Percentiles rank a stretch among this genome's conserved stretches.
phyloP scores from a whole-genome alignment of 2,888 invertebrate genomes.

The Caenorhabditis panamensis region DNA sequence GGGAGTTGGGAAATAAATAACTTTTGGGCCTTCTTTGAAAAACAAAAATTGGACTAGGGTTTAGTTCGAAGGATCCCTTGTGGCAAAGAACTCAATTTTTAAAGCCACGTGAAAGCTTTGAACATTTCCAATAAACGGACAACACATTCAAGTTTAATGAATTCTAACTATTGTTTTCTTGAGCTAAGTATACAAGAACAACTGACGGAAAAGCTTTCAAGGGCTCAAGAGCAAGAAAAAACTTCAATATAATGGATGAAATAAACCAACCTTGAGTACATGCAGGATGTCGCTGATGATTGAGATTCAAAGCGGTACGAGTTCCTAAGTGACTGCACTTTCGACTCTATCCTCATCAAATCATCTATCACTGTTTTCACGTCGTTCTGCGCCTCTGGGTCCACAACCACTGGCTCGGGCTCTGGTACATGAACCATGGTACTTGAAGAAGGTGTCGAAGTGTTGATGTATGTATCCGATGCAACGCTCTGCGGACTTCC shows the following conservation, averaged over 20 bases:
- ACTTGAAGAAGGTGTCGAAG: conserved; percentile 72
- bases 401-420: conserved; percentile 6
- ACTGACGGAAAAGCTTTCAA: conserved; percentile 1
- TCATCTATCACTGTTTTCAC: conserved; percentile 64
- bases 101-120: too few species aligned
- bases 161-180: conserved; percentile 16
- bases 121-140: neutral
- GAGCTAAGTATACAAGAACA: neutral
- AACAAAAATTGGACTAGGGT: too few species aligned
- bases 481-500: conserved; percentile 66
- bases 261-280: conserved; percentile 66
- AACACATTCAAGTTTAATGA: conserved; percentile 20
- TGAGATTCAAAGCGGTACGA: conserved; percentile 69
- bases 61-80: too few species aligned
- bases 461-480: conserved; percentile 69
- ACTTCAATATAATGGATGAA: neutral
- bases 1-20: neutral
- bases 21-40: neutral
- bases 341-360: conserved; percentile 63
- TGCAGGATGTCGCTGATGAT: conserved; percentile 68
- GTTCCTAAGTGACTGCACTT: conserved; percentile 67
- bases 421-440: conserved; percentile 58
- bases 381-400: conserved; percentile 60
- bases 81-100: too few species aligned
- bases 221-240: neutral